Base-by-base conservation (phyloP, 2,888 invertebrate species). In the Barypeithes pellucidus region DNA sequence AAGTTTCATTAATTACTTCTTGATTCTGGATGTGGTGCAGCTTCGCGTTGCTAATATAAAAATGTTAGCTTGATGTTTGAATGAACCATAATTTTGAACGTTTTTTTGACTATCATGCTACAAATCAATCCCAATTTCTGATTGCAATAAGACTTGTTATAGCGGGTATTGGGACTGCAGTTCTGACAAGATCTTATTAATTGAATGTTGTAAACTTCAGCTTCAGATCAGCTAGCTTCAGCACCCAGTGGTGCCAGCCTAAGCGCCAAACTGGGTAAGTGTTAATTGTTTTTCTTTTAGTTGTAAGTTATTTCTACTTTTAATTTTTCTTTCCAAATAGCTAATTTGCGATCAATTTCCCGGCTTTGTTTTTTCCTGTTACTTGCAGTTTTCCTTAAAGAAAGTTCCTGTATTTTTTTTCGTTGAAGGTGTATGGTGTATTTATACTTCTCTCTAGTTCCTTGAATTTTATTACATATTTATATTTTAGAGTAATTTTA, bases 221-320 rank as follows among this genome's bases (percentile, higher is more conserved):
- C 86, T 83, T 83, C 85, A 82, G 84, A 85, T 82, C 85, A 82
- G 69, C 84, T 84, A 79, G 82, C 83, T 76, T 82, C 86, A 80
- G 85, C 86, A 85, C 84, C 85, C 82, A 85, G 84, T 82, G 85
- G 85, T 84, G 93, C 95, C 88, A 94, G 95, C 90, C 92, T 96
- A 89, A 93, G 95, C 86, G 92, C 93, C 84, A 93, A 93, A 86
- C 92, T 97, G 86, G 96, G 96, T 97, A 91, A 97, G 96, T 95
- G 57, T 45, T 16, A 52, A 65, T 33, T 24, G 62, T 72, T 61
- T 69, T 52, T 61, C 16, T 52, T 16, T 14, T 60, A 12, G 14
- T 67, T 20, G 47, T 59, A 20, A 52, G 41, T 20, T 33, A 14
- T 22, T 59, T 57, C 65, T 24, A 11, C 12, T 9, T 57, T 67